Base-by-base conservation (phyloP, 2,888 invertebrate species). In the Penaeus monodon region DNA sequence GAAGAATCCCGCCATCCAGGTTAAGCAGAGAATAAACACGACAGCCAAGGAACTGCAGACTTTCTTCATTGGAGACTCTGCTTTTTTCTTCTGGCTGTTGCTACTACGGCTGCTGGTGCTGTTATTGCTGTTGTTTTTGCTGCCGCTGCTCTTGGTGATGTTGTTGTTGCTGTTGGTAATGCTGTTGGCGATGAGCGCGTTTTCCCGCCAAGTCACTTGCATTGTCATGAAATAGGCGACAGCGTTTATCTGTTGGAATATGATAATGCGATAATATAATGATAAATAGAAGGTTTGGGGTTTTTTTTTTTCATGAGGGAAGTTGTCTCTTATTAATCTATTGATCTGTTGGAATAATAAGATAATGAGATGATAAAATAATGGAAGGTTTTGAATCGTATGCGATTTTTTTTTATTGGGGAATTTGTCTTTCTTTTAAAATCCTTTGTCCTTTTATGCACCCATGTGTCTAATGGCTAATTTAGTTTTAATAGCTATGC, bases 1-100 rank as follows among this genome's bases (percentile, higher is more conserved):
- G 78, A 93, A 91, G 66, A 93, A 91, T 0, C 93, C 93, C 87
- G 93, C 92, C 4, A 92, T 88, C 94, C 94, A 94, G 14, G 93
- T 93, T 78, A 93, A 91, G 7, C 94, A 93, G 20, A 94, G 92
- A 29, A 93, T 91, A 27, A 93, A 92, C 14, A 93, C 92, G 90
- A 94, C 91, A 1, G 93, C 92, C 66, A 92, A 90, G 22, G 93
- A 92, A 2, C 93, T 93, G 84, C 92, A 92, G 82, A 93, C 89
- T 92, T 92, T 93, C 12, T 92, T 91, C 64, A 68, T 63, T 10
- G 77, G 81, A 27, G 74, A 65, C 0, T 17, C 64, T n/a, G 12
- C 33, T 6, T 27, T 22, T 12, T n/a, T 20, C 78, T 65, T 65
- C 33, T 66, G 33, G 65, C n/a, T n/a, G 74, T 73, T 20, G 57